These are phyloP conservation scores for Pedionomus torquatus DNA, from an alignment of 2,113 vertebrate species.

Conservation along the genomic window DNA sequence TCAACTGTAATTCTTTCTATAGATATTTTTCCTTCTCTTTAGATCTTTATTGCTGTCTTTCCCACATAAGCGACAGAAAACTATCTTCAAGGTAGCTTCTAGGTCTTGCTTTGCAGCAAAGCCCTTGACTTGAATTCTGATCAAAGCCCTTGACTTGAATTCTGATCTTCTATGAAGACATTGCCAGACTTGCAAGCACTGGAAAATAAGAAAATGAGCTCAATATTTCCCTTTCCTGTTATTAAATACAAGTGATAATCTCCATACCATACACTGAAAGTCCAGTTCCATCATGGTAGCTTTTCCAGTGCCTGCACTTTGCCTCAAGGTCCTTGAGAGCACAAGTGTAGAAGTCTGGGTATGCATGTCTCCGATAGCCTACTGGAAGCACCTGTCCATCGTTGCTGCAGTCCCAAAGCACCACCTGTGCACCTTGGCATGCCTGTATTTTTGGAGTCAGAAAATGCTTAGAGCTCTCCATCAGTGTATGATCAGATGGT, in stretches of 20 bases:
- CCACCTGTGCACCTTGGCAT: background rate
- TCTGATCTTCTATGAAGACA: background rate
- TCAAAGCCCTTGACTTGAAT: background rate
- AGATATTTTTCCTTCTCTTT: background rate
- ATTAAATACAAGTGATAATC: background rate
- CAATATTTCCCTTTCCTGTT: background rate
- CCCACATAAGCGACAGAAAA: background rate
- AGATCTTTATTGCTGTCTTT: background rate
- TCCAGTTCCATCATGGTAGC: background rate
- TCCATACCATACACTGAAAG: background rate
- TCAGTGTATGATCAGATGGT: background rate
- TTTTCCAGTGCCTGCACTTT: background rate
- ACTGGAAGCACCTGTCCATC: background rate
- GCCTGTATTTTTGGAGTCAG: background rate
- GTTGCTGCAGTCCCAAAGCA: accelerated
- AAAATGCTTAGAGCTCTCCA: background rate
- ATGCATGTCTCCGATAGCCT: background rate
- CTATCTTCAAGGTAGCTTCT: background rate
- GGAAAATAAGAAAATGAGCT: background rate
- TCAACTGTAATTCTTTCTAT: background rate
- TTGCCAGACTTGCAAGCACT: background rate
- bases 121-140: background rate
- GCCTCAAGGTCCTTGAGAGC: background rate
- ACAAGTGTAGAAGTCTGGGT: background rate
- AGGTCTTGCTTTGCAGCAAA: background rate